A percentile compares a stretch with the other conserved stretches of the same genome.
phyloP scores from a whole-genome alignment of 2,888 invertebrate species.

The Dasysyrphus tricinctus region DNA sequence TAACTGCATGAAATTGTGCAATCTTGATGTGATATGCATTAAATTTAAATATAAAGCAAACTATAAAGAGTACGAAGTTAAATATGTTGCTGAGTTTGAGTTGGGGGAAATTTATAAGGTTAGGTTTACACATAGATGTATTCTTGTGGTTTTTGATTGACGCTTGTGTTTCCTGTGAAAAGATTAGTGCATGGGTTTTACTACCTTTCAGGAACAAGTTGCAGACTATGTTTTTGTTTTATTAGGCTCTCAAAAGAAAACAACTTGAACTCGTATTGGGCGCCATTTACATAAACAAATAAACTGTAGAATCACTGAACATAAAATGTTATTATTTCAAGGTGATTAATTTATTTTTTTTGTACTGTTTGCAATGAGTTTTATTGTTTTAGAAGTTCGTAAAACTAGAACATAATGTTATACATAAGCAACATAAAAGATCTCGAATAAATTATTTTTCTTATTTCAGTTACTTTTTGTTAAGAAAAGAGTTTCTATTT shows the following conservation, averaged over 20 bases:
- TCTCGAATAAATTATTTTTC: too few relatives aligned
- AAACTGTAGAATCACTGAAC: background rate
- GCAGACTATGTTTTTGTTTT: background rate
- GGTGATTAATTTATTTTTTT: background rate
- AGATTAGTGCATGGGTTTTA: background rate
- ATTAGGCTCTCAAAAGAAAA: background rate
- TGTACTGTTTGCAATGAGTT: background rate
- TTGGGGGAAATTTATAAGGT: background rate
- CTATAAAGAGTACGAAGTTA: constrained; percentile 51
- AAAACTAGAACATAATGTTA: too few relatives aligned
- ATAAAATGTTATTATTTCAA: background rate
- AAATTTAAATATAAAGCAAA: constrained; percentile 54
- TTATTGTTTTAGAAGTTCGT: background rate
- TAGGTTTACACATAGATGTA: background rate
- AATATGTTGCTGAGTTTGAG: constrained; percentile 38
- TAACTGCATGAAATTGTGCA: constrained; percentile 52
- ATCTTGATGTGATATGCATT: constrained; percentile 51
- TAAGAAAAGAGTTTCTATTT: too few relatives aligned
- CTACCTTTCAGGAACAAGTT: background rate
- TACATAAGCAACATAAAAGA: too few relatives aligned
- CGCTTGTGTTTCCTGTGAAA: constrained; percentile 14
- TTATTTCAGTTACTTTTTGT: too few relatives aligned
- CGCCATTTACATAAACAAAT: constrained; percentile 4
- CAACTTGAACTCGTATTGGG: constrained; percentile 8
- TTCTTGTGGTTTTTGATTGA: constrained; percentile 23